Evolutionary conservation across 1,140 invertebrate species (phyloP), one percentile per base, ranked within the genome.

Genomic region (Nephila pilipes): DNA sequence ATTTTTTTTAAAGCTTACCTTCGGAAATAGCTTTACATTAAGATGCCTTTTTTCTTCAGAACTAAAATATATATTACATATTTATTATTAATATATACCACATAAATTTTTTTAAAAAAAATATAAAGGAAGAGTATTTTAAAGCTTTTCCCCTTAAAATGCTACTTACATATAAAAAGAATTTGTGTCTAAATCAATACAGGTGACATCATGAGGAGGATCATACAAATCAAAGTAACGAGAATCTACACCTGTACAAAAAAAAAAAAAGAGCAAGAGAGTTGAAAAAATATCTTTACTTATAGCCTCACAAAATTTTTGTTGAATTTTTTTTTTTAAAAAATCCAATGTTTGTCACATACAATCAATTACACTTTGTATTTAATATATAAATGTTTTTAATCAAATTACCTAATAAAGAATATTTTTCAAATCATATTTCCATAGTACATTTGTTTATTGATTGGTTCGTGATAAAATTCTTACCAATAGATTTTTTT

Each of bases 181-280:
- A 95, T 99, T 99, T 12, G 99, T 99, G 95, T 99, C 99, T 94
- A 99, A 96, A 97, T 99, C 99, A 32, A 99, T 97, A 96, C 99
- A 99, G 85, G 98, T 99, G 1, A 99, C 99, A 96, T 99, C 99
- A 18, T 97, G 96, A 36, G 99, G 99, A 57, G 98, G 99, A 95
- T 99, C 99, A 95, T 99, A 99, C 5, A 99, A 96, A 95, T 99
- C 99, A 95, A 99, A 99, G 96, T 99, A 99, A 90, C 99, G 96
- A 16, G 98, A 96, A 94, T 96, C 96, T 90, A 96, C 95, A 93
- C 96, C 96, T 94, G 90, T 58, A 94, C 93, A 46, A 6, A 38
- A 36, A 79, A 25, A 60, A 12, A 57, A 57, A 12, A 57, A 16
- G 55, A 36, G 8, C 32, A 36, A 10, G 32, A 36, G 36, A 46